Evolutionary conservation across 2,888 invertebrate species (phyloP).

Genomic region (Epinotia brunnichana): DNA sequence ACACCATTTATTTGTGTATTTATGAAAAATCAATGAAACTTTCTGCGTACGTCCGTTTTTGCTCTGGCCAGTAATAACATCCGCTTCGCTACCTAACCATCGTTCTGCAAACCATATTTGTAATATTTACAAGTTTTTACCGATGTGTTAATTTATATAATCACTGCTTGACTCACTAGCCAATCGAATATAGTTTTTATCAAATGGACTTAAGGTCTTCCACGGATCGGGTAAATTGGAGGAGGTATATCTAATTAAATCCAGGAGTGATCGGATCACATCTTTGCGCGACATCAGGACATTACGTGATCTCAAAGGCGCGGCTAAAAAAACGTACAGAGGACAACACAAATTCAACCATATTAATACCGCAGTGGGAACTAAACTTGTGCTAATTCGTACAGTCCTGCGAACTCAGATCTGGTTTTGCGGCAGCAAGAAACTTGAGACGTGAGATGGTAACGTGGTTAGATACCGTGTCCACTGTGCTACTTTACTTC

Average conservation of each 20-base stretch:
- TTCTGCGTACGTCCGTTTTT: background rate
- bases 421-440: constrained; percentile 59
- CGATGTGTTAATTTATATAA: constrained; percentile 13
- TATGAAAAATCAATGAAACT: background rate
- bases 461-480: constrained; percentile 47
- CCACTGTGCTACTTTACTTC: constrained; percentile 28
- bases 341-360: constrained; percentile 23
- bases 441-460: constrained; percentile 62
- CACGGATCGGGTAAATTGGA: background rate
- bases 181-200: constrained; percentile 9
- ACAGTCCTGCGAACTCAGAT: constrained; percentile 47
- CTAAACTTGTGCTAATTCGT: constrained; percentile 27
- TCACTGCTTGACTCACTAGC: background rate
- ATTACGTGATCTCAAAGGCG: constrained; percentile 34
- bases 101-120: constrained; percentile 19
- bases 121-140: constrained; percentile 27
- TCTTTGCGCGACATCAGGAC: constrained; percentile 29
- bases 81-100: constrained; percentile 20
- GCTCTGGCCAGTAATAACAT: constrained; percentile 11
- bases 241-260: constrained; percentile 33
- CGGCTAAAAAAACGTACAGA: constrained; percentile 35
- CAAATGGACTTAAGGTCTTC: background rate
- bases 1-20: background rate
- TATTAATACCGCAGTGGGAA: constrained; percentile 17
- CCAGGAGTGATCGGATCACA: constrained; percentile 24